Percentiles rank a stretch among this genome's conserved stretches.
phyloP scores from a whole-genome alignment of 92 coral and sea anemone species.

The Umimayanthus kanabou region DNA sequence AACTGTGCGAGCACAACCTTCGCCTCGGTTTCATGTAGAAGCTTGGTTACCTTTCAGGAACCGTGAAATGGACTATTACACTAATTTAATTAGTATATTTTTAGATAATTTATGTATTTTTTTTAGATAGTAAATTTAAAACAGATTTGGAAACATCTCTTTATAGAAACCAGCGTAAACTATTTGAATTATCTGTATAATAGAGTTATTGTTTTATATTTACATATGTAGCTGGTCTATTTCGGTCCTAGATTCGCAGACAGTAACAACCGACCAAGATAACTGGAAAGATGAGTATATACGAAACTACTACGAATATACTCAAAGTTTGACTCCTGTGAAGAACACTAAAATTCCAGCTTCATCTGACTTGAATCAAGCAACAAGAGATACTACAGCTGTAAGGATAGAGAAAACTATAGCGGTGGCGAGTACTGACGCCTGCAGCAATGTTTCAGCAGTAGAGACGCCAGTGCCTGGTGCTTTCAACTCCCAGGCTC shows the following conservation, averaged over 20 bases:
- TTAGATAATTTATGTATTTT: too few relatives aligned
- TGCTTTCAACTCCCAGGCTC: neutral
- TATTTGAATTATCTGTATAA: neutral
- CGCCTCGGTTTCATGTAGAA: too few relatives aligned
- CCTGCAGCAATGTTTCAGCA: slow-evolving; percentile 19
- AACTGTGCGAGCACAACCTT: too few relatives aligned
- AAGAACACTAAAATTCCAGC: neutral
- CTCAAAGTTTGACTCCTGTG: slow-evolving; percentile 9
- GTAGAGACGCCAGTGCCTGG: neutral
- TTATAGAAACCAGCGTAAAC: too few relatives aligned
- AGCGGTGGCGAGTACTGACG: slow-evolving; percentile 32
- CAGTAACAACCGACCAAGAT: neutral
- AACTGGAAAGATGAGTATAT: slow-evolving; percentile 32
- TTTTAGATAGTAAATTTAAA: too few relatives aligned
- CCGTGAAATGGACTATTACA: too few relatives aligned
- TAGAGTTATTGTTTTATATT: too few relatives aligned
- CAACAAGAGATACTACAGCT: neutral
- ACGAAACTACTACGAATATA: neutral
- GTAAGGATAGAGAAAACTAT: neutral
- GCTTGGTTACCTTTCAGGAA: too few relatives aligned
- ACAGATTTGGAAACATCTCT: too few relatives aligned
- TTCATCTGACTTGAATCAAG: neutral
- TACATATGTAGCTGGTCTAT: neutral
- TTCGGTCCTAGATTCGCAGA: neutral
- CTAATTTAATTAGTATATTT: too few relatives aligned